phyloP scores from a whole-genome alignment of 2,797 vertebrate genomes.

The Pelobates cultripes region DNA sequence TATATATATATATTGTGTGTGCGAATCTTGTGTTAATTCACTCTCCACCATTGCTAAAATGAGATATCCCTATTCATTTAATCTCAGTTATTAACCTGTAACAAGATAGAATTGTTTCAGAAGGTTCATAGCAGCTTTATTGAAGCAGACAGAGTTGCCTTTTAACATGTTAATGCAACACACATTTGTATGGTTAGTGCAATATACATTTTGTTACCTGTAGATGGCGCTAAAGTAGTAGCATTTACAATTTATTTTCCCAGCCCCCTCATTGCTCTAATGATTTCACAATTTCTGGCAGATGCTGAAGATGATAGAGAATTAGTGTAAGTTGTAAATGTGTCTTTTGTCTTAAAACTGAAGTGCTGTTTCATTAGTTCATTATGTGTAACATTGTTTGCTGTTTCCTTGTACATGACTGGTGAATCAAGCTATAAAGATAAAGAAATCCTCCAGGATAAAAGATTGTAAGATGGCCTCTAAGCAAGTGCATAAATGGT shows the following conservation, averaged over 20 bases:
- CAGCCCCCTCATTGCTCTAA: not conserved
- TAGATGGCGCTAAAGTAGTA: constrained; percentile 49
- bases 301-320: constrained; percentile 35
- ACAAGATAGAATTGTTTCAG: not conserved
- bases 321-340: constrained; percentile 33
- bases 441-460: constrained; percentile 30
- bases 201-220: constrained; percentile 12
- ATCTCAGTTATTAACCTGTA: not conserved
- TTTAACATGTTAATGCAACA: not conserved
- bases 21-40: too few relatives aligned
- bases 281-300: constrained; percentile 34
- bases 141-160: not conserved
- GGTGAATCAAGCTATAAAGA: constrained; percentile 32
- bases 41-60: not conserved
- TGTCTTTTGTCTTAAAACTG: constrained; percentile 33
- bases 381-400: constrained; percentile 38
- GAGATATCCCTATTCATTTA: not conserved
- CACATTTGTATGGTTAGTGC: not conserved
- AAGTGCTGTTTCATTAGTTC: constrained; percentile 45
- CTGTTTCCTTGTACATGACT: constrained; percentile 34
- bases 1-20: too few relatives aligned
- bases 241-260: constrained; percentile 1
- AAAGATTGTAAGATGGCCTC: constrained; percentile 20
- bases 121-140: not conserved
- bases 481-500: constrained; percentile 34